A percentile compares a stretch with the other conserved stretches of the same genome.
Conservation (phyloP, 2,888 invertebrate species). For the Cinara cedri region DNA sequence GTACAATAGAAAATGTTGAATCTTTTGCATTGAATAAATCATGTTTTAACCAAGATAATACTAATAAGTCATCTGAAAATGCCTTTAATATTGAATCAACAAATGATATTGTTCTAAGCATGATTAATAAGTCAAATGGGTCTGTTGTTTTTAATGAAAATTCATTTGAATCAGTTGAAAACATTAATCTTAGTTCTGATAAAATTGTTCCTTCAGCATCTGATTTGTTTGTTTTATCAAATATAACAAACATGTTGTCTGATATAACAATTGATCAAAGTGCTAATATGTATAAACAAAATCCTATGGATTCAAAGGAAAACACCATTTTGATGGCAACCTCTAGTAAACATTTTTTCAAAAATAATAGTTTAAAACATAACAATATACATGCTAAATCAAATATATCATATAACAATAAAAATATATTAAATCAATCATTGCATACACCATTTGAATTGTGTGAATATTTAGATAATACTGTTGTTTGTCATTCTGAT, state of each 20-base stretch:
- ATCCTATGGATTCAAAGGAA: not conserved
- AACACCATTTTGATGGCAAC: not conserved
- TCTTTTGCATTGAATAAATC: not conserved
- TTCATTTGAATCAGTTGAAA: not conserved
- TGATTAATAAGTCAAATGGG: not conserved
- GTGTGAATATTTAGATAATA: not conserved
- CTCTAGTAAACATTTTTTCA: not conserved
- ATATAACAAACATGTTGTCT: not conserved
- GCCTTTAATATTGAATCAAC: not conserved
- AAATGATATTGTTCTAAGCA: not conserved
- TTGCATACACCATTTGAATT: not conserved
- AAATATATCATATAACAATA: too few species aligned
- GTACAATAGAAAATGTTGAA: not conserved
- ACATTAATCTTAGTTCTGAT: not conserved
- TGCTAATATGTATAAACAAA: slow-evolving; percentile 17
- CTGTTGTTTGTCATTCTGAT: not conserved
- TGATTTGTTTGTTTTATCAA: not conserved
- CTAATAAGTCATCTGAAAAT: not conserved
- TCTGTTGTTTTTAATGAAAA: not conserved
- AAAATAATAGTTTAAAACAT: not conserved
- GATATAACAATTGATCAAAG: slow-evolving; percentile 23
- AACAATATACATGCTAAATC: not conserved
- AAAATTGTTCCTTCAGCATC: not conserved
- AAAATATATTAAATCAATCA: not conserved
- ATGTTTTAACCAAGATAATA: not conserved